Evolutionary conservation across 2,888 invertebrate species (phyloP).

Genomic region (Agrochola circellaris): DNA sequence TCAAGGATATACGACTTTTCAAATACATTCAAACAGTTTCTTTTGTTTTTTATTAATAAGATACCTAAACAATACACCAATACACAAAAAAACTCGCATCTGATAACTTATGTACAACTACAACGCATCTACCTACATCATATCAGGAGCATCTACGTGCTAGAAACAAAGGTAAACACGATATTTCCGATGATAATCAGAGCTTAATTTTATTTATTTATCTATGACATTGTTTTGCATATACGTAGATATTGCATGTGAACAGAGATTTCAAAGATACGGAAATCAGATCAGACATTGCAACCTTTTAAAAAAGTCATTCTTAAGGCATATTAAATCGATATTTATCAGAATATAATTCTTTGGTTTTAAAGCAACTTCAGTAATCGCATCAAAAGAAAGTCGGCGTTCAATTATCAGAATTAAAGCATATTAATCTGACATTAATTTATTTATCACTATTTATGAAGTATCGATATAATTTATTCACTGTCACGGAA

Average conservation of each 20-base stretch:
- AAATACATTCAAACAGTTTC: not conserved
- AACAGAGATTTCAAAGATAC: not conserved
- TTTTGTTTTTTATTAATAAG: not conserved
- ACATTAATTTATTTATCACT: conserved; percentile 25
- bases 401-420: conserved; percentile 8
- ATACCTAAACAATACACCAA: not conserved
- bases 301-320: not conserved
- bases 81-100: not conserved
- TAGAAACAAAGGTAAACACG: not conserved
- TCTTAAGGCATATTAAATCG: not conserved
- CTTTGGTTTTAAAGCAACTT: conserved; percentile 13
- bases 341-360: not conserved
- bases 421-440: conserved; percentile 24
- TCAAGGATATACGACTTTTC: too few relatives aligned
- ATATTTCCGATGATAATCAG: conserved; percentile 23
- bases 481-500: conserved; percentile 28
- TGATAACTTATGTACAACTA: not conserved
- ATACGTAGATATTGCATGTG: not conserved
- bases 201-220: conserved; percentile 20
- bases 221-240: conserved; percentile 13
- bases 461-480: not conserved
- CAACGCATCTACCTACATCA: not conserved
- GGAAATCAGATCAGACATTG: not conserved
- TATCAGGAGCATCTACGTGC: not conserved
- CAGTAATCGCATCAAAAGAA: conserved; percentile 30